These are phyloP conservation scores for Epinephelus moara DNA, from an alignment of 2,113 vertebrate genomes.

Conservation along the genomic window DNA sequence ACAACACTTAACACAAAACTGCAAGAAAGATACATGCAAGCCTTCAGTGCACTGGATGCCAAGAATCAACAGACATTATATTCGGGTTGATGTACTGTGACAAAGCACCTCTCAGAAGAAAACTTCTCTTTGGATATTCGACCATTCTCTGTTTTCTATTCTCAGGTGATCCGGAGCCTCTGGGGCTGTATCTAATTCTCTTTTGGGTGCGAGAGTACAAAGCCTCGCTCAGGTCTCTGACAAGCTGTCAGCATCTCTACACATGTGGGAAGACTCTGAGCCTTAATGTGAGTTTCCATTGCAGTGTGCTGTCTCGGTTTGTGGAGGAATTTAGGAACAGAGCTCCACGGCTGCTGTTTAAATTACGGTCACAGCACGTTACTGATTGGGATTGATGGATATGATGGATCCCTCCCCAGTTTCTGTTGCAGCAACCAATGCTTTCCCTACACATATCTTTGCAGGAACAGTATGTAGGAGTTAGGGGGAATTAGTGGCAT, in stretches of 20 bases:
- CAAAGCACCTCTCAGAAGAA: neutral
- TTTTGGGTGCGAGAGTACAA: conserved; percentile 44
- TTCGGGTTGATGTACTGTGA: conserved; percentile 7
- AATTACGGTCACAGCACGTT: conserved; percentile 28
- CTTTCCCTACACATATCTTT: neutral
- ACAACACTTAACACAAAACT: conserved; percentile 18
- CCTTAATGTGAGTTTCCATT: conserved; percentile 55
- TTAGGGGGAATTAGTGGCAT: no score
- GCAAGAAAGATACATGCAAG: neutral
- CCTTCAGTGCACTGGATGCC: neutral
- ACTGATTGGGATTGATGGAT: conserved; percentile 43
- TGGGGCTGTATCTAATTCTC: conserved; percentile 51
- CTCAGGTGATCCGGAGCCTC: conserved; percentile 27
- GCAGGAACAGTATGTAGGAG: no score
- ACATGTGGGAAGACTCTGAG: conserved; percentile 68
- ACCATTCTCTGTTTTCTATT: conserved; percentile 18
- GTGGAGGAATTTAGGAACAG: conserved; percentile 59
- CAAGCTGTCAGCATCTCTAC: conserved; percentile 73
- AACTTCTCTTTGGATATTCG: conserved; percentile 16
- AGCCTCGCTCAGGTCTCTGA: conserved; percentile 58
- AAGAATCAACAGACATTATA: neutral
- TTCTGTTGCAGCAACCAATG: conserved; percentile 17
- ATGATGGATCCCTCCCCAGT: conserved; percentile 49
- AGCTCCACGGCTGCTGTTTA: conserved; percentile 54
- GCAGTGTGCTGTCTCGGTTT: conserved; percentile 35